A percentile compares a stretch with the other conserved stretches of the same genome.
phyloP scores from a whole-genome alignment of 64 coral and sea anemone species.

The Exaiptasia diaphana region DNA sequence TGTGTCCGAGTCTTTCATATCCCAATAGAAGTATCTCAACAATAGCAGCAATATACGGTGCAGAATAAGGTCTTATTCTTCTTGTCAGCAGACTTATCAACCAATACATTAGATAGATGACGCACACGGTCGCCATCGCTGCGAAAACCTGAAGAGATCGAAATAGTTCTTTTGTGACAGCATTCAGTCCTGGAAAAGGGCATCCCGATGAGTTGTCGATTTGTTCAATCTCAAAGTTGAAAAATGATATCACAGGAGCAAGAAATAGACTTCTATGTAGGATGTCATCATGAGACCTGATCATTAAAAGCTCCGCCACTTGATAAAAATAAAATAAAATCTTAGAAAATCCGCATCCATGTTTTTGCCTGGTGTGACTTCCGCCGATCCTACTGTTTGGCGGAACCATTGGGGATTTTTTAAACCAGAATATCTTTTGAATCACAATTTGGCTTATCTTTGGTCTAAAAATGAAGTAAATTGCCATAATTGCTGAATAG shows the following conservation, averaged over 20 bases:
- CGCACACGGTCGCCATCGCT: background rate
- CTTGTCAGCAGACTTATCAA: background rate
- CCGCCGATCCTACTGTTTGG: background rate
- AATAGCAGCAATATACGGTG: conserved; percentile 40
- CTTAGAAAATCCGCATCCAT: conserved; percentile 41
- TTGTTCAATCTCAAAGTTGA: conserved; percentile 6
- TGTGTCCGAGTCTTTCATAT: background rate
- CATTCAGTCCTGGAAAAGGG: conserved; percentile 8
- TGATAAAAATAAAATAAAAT: conserved; percentile 65
- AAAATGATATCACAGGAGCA: background rate
- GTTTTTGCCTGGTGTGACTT: no score
- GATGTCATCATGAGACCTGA: background rate
- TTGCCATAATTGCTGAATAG: background rate
- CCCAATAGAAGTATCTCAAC: conserved; percentile 46
- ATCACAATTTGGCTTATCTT: background rate
- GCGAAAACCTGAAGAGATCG: background rate
- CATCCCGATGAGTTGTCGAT: background rate
- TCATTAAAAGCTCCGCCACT: conserved; percentile 5
- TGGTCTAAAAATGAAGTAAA: conserved; percentile 48
- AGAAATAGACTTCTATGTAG: background rate
- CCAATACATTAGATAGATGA: conserved; percentile 14
- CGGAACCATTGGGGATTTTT: background rate
- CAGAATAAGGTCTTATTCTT: background rate
- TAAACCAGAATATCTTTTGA: conserved; percentile 33
- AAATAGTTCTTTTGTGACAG: conserved; percentile 1